Percentiles rank a stretch among this genome's conserved stretches.
Conservation (phyloP, 2,888 invertebrate genomes). For the Criorhina ranunculi region DNA sequence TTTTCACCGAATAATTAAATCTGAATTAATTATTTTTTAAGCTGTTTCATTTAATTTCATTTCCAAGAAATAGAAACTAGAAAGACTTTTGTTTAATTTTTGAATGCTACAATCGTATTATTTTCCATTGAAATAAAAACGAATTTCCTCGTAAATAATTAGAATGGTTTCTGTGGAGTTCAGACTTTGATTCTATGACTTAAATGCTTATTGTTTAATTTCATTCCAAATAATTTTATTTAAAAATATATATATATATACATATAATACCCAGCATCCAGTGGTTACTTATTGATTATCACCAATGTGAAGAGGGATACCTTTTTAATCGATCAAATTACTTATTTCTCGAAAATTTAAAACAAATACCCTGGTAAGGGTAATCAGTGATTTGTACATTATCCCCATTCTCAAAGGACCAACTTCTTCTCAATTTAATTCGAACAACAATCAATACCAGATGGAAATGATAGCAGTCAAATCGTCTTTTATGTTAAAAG, state of each 20-base stretch:
- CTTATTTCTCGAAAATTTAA: conserved; percentile 5
- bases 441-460: conserved; percentile 36
- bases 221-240: not conserved
- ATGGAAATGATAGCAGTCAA: conserved; percentile 32
- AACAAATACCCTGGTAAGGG: not conserved
- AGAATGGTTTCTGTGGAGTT: not conserved
- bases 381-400: not conserved
- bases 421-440: conserved; percentile 21
- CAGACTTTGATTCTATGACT: conserved; percentile 1
- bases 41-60: not conserved
- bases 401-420: conserved; percentile 18
- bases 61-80: not conserved
- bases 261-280: not conserved
- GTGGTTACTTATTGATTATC: not conserved
- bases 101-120: conserved; percentile 41
- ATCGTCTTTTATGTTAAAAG: conserved; percentile 14
- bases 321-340: not conserved
- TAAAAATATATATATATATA: not conserved
- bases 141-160: conserved; percentile 7
- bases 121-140: conserved; percentile 22
- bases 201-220: conserved; percentile 23
- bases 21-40: conserved; percentile 1
- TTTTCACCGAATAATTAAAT: not conserved
- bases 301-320: not conserved
- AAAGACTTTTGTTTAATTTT: conserved; percentile 21